Evolutionary conservation across 2,797 vertebrate species (phyloP), one percentile per base, ranked within the genome.

Genomic region (Gila robusta): DNA sequence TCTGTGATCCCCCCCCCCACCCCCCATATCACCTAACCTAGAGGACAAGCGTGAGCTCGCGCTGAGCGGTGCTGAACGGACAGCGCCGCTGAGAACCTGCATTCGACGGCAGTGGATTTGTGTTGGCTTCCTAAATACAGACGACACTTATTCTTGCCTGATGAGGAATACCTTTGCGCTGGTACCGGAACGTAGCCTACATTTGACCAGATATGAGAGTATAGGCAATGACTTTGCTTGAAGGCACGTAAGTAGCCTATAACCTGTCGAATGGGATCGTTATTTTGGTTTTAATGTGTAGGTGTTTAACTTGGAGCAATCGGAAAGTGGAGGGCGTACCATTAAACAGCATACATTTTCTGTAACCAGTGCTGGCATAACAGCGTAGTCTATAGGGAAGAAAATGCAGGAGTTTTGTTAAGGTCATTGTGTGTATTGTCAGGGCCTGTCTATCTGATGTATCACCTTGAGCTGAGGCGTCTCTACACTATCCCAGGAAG

Each of bases 381-480:
- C 54, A 41, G 39, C 19, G 56, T 74, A 32, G 37, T 26, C 37
- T 59, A 26, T 44, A n/a, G 49, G 41, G 41, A 64, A 49, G 28
- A 23, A 37, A 73, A 71, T n/a, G 64, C n/a, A 52, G 37, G 52
- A 56, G 71, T 81, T 85, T 37, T 72, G 32, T 69, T 71, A 70
- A 74, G 76, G 76, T 83, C 82, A 81, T 67, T 67, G 79, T 67
- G 72, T 87, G 77, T 54, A 47, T 84, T n/a, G 56, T 82, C 56
- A 59, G 72, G 82, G 72, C 78, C 64, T 39, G 77, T 74, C 66
- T 82, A 44, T 79, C 54, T 64, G 69, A 78, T 90, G 89, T 89
- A 94, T 94, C 93, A 94, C 93, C 92, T 95, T 95, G 93, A 94
- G 85, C 76, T 62, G 79, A 56, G 86, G 90, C 73, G 59, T 79